A percentile compares a stretch with the other conserved stretches of the same genome.
Conservation (phyloP, 2,113 vertebrate species). For the Anser brachyrhynchus region DNA sequence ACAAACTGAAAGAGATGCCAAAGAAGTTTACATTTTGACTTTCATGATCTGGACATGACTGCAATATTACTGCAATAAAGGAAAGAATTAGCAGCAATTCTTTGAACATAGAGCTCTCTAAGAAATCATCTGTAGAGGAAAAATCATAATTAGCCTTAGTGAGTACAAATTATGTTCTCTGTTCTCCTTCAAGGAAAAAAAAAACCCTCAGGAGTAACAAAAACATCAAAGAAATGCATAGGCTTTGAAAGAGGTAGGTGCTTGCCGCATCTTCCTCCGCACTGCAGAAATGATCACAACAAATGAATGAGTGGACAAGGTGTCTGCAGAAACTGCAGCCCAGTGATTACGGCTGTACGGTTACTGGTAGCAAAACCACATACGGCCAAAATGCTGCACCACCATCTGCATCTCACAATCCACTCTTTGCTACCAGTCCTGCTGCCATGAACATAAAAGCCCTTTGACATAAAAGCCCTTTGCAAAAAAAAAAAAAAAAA, state of each 20-base stretch:
- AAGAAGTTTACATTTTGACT: not conserved
- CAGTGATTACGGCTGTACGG: accelerated
- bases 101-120: not conserved
- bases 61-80: accelerated
- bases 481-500: not conserved
- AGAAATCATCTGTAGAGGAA: not conserved
- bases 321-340: not conserved
- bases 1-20: not conserved
- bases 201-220: conserved; percentile 8
- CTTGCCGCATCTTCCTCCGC: conserved; percentile 47
- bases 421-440: not conserved
- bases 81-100: not conserved
- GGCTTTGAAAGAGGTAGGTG: conserved; percentile 32
- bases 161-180: not conserved
- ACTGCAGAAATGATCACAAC: not conserved
- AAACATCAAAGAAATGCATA: conserved; percentile 22
- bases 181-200: not conserved
- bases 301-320: not conserved
- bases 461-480: not conserved
- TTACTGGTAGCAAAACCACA: accelerated
- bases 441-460: not conserved
- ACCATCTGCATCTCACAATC: not conserved
- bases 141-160: not conserved
- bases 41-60: not conserved
- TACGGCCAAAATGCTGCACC: not conserved